A percentile compares a stretch with the other conserved stretches of the same genome.
Evolutionary conservation across 2,888 invertebrate genomes (phyloP).

Genomic region (Hirtodrosophila trivittata): DNA sequence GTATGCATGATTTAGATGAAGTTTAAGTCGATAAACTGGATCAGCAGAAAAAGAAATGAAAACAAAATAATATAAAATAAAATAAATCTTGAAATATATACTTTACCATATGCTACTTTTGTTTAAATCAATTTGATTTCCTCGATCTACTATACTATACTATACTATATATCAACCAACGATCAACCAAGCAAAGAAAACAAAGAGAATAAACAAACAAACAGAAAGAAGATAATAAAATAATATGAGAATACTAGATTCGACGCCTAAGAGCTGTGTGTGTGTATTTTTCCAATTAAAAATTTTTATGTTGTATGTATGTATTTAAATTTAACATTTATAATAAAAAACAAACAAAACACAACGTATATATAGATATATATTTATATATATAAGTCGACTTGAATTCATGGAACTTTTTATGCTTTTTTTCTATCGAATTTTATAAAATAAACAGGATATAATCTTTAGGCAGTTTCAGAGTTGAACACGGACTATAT

Average conservation of each 20-base stretch:
- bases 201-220: conserved; percentile 14
- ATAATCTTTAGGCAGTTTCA: no score
- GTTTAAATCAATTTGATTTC: conserved; percentile 54
- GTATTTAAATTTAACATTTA: conserved; percentile 77
- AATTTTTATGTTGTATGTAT: conserved; percentile 80
- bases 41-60: conserved; percentile 23
- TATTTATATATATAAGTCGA: conserved; percentile 49
- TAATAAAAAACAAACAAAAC: conserved; percentile 69
- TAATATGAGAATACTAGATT: conserved; percentile 29
- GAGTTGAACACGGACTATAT: no score
- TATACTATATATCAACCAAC: conserved; percentile 38
- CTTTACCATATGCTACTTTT: conserved; percentile 47
- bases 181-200: conserved; percentile 52
- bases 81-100: conserved; percentile 52
- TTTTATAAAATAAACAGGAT: no score
- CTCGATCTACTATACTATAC: conserved; percentile 31
- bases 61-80: conserved; percentile 25
- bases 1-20: conserved; percentile 34
- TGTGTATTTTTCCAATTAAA: conserved; percentile 72
- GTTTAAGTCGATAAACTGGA: conserved; percentile 45
- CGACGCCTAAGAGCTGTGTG: conserved; percentile 52
- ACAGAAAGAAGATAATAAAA: conserved; percentile 23
- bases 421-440: background rate
- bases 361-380: conserved; percentile 61
- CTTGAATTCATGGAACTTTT: conserved; percentile 4